Base-by-base conservation (phyloP, 2,797 vertebrate genomes). In the Alcedo quadribrachys region DNA sequence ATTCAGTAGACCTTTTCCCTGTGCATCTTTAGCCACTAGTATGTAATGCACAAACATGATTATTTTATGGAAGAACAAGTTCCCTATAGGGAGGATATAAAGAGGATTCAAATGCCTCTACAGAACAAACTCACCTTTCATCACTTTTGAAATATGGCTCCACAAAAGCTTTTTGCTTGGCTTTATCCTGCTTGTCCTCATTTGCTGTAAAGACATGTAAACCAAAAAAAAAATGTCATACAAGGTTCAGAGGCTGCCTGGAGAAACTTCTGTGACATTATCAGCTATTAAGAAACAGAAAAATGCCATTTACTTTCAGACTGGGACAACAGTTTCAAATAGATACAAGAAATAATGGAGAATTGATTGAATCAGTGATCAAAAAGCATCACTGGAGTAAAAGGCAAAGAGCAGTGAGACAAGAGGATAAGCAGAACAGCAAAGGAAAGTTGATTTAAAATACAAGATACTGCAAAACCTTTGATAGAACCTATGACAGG, bases 141-240 rank as follows among this genome's bases (percentile, higher is more conserved):
- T 96, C 96, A 53, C 87, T 97, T 88, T 97, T 97, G 92, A 97
- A 97, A 84, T 97, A 97, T 3, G 95, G 97, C 78, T 97, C 97
- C 77, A 97, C 97, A 93, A 97, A 95, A 71, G 95, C 96, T 94
- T 95, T 98, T 81, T 97, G 97, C 95, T 97, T 97, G 95, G 95
- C 81, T 96, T 96, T 97, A 91, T 97, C 96, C 95, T 97, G 97
- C 96, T 96, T 98, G 93, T 96, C 97, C 91, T 95, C 92, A 67
- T 87, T 74, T 55, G 77, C 98, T 98, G 77, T 75, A 97, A 96
- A 96, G 2, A 94, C 8, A 89, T 2, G 9, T 46, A 89, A 58
- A 87, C 25, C 50, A 86, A 81, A 62, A 86, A 80, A 60, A 87
- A 69, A 19, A 87, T 20, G 22, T 71, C 54, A 82, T 12, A 35